These are phyloP conservation scores for Vulpes ferrilata DNA, from an alignment of 2,113 vertebrate genomes.

Conservation along the genomic window DNA sequence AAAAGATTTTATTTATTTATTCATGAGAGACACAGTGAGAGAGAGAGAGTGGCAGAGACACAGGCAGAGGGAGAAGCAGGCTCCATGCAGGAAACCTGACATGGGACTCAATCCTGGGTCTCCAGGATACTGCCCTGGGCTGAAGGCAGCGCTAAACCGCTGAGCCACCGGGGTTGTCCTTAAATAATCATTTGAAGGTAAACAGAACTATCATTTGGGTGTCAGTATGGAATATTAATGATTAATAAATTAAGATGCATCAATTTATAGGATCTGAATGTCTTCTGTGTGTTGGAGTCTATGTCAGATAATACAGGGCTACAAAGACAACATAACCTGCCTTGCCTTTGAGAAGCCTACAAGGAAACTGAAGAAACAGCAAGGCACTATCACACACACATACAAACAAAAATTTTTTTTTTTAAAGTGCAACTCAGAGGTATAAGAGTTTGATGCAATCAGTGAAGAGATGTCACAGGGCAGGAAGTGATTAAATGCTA, in stretches of 20 bases:
- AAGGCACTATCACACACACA: neutral
- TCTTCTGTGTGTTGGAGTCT: neutral
- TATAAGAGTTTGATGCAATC: neutral
- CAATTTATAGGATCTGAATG: neutral
- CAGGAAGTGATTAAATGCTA: neutral
- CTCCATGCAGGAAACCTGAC: no score
- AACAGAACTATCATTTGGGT: neutral
- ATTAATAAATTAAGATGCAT: neutral
- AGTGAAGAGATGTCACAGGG: neutral
- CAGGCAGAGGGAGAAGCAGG: no score
- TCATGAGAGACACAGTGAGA: no score
- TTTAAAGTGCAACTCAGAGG: neutral
- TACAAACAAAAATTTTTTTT: neutral
- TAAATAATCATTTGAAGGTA: constrained; percentile 37
- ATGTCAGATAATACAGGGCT: neutral
- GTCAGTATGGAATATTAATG: neutral
- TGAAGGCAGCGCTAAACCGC: no score
- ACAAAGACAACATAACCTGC: neutral
- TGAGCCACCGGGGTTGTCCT: no score
- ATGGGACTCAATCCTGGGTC: no score
- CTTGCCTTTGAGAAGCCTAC: neutral
- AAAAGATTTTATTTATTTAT: no score
- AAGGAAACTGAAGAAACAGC: neutral
- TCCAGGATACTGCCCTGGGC: no score
- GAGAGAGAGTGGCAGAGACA: no score